Conservation (phyloP, 2,113 vertebrate species). For the Notothenia coriiceps region DNA sequence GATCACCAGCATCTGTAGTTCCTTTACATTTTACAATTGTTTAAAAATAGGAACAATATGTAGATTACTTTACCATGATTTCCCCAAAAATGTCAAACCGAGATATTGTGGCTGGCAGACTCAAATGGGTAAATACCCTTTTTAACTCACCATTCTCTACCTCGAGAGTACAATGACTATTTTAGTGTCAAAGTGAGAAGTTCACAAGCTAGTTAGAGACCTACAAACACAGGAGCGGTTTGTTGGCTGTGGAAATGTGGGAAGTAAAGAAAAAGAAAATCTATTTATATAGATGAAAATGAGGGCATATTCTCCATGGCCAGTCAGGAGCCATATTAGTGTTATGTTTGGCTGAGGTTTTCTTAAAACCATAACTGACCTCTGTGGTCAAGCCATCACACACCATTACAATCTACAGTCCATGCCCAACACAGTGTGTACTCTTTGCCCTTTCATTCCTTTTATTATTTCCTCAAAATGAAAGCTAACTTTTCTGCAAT, state of each 20-base stretch:
- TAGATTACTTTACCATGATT: too few species aligned
- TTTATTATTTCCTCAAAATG: conserved; percentile 58
- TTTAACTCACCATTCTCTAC: neutral
- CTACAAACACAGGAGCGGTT: conserved; percentile 9
- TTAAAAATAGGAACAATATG: too few species aligned
- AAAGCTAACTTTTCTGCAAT: conserved; percentile 34
- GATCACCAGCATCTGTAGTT: too few species aligned
- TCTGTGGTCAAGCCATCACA: conserved; percentile 41
- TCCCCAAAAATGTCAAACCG: too few species aligned
- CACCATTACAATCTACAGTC: conserved; percentile 38
- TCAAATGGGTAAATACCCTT: neutral
- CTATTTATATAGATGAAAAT: conserved; percentile 37
- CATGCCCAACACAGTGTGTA: conserved; percentile 19
- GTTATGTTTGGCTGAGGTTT: conserved; percentile 44
- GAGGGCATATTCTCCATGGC: conserved; percentile 18
- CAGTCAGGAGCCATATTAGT: conserved; percentile 27
- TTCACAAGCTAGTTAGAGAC: conserved; percentile 11
- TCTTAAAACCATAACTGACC: conserved; percentile 44
- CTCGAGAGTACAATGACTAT: neutral
- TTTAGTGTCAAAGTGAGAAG: neutral
- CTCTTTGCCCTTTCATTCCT: conserved; percentile 39
- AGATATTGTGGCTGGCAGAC: neutral
- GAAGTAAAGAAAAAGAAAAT: neutral
- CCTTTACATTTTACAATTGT: too few species aligned
- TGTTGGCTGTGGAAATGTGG: conserved; percentile 14